Evolutionary conservation across 2,113 vertebrate species (phyloP), one percentile per base, ranked within the genome.

Genomic region (Ochotona curzoniae): DNA sequence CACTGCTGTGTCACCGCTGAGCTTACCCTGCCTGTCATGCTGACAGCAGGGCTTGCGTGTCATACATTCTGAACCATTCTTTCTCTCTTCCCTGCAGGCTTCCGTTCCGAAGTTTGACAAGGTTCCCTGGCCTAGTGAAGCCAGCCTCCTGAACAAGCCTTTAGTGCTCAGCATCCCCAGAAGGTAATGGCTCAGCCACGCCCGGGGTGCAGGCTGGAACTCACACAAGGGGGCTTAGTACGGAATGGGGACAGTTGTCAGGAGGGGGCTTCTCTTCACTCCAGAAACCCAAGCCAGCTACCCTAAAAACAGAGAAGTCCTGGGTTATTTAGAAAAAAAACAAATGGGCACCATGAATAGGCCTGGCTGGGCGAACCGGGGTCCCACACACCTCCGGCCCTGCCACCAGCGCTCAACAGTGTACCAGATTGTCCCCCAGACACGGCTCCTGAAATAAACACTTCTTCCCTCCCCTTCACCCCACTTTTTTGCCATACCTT

Each of bases 81-180:
- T 54, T 73, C 67, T 91, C 80, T 95, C 49, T 94, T 90, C 70
- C 82, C 35, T 60, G 51, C 75, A 98, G 97, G 54, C 76, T 38
- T 80, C 93, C 44, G 85, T 96, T 85, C 71, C 96, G 61, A 97
- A 93, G n/a, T 96, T 96, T 63, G 95, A 94, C 60, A 94, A 94
- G 38, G 60, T 96, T 30, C 96, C 96, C n/a, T 96, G 94, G 96
- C 69, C 94, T 8, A 93, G 76, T 32, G 81, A 95, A 23, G 87
- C 94, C 81, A 96, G 94, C 78, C 74, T 90, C 38, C 28, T 25
- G 1, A 96, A 97, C 78, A 96, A 97, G 81, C 96, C 96, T 2
- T n/a, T 96, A 17, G 73, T 96, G 12, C 94, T 92, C 90, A 97
- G 96, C 87, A 44, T 95, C 10, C 95, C 95, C 66, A 74, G 2